phyloP scores from a whole-genome alignment of 2,888 invertebrate species.

The Ectemnius cavifrons region DNA sequence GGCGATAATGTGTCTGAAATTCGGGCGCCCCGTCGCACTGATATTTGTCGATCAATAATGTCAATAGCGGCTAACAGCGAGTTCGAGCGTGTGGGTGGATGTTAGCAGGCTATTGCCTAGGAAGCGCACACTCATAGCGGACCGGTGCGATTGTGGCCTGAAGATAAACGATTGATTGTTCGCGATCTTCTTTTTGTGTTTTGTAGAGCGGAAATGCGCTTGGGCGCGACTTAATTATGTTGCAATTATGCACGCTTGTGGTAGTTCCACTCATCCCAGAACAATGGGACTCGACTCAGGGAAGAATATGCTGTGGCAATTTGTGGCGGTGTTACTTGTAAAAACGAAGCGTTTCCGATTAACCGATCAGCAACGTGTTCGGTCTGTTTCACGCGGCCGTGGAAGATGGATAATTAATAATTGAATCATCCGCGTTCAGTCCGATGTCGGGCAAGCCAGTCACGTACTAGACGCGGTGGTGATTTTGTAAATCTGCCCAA shows the following conservation, averaged over 20 bases:
- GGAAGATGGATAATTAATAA: conserved; percentile 55
- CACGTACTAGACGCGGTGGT: conserved; percentile 36
- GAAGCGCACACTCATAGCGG: not conserved
- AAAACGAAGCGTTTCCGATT: too few species aligned
- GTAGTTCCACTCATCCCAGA: too few species aligned
- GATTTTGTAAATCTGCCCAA: conserved; percentile 39
- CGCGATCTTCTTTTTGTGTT: conserved; percentile 12
- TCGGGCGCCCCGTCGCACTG: not conserved
- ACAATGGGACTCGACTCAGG: too few species aligned
- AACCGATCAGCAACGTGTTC: too few species aligned
- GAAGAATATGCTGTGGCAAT: too few species aligned
- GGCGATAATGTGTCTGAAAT: not conserved
- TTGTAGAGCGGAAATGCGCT: conserved; percentile 24
- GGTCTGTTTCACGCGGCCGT: too few species aligned
- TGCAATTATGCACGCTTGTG: conserved; percentile 25
- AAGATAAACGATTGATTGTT: conserved; percentile 38
- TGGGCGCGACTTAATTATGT: too few species aligned
- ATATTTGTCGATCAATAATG: conserved; percentile 4
- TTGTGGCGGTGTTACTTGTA: too few species aligned
- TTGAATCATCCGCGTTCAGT: conserved; percentile 34
- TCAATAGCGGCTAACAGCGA: not conserved
- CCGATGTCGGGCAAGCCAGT: conserved; percentile 34
- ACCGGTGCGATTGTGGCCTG: not conserved
- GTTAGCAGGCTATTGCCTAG: not conserved
- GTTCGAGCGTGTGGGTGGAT: not conserved